Percentiles rank a stretch among this genome's conserved stretches.
Conservation (phyloP, 2,888 invertebrate species). For the Dicyrtoma fusca region DNA sequence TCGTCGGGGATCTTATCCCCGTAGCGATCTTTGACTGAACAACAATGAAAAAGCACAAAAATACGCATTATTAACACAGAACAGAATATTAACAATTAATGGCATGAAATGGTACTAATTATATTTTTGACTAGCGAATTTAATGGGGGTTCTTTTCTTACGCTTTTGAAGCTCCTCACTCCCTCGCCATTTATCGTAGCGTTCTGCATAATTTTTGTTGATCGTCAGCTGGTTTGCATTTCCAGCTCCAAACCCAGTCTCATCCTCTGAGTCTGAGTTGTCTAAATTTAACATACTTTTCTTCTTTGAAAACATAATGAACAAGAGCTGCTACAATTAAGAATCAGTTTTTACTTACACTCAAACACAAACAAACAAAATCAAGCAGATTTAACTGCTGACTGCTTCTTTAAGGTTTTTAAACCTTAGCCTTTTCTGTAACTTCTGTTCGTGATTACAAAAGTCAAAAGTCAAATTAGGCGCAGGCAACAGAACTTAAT, state of each 20-base stretch:
- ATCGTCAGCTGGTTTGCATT: constrained; percentile 66
- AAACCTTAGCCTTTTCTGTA: no score
- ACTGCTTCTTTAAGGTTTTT: no score
- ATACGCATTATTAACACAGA: not conserved
- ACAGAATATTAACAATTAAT: no score
- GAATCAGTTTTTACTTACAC: not conserved
- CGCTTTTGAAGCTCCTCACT: constrained; percentile 84
- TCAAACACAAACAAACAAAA: not conserved
- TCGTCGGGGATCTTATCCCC: constrained; percentile 64
- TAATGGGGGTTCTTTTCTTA: constrained; percentile 59
- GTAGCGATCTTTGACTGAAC: constrained; percentile 75
- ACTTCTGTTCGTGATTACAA: no score
- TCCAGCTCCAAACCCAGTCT: constrained; percentile 10
- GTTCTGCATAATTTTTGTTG: constrained; percentile 79
- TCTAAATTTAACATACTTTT: constrained; percentile 7
- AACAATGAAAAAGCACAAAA: constrained; percentile 3
- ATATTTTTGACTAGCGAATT: no score
- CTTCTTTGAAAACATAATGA: not conserved
- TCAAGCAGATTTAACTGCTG: no score
- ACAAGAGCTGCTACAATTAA: not conserved
- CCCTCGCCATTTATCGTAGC: constrained; percentile 79
- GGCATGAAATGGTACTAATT: no score
- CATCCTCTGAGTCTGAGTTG: constrained; percentile 32
- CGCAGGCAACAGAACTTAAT: no score
- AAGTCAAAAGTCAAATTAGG: no score